Evolutionary conservation across 2,888 invertebrate genomes (phyloP).

Genomic region (Hemithea aestivaria): DNA sequence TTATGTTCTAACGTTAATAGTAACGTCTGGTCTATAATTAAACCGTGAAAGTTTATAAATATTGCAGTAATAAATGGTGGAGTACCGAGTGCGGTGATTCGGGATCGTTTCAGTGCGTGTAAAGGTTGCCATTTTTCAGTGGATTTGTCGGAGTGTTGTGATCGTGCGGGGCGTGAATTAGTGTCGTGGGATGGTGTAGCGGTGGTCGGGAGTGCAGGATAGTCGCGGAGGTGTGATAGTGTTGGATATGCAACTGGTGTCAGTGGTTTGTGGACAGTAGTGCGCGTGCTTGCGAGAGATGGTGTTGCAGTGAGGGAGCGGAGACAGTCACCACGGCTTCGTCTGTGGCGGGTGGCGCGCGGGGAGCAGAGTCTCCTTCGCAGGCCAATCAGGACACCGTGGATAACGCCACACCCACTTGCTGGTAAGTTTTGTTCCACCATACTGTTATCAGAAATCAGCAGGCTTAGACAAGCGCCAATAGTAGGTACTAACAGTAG

Average conservation of each 20-base stretch:
- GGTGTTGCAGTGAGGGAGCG: conserved; percentile 77
- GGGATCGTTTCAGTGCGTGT: conserved; percentile 52
- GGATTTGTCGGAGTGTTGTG: conserved; percentile 62
- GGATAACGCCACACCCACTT: conserved; percentile 74
- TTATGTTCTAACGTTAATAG: conserved; percentile 78
- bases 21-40: conserved; percentile 78
- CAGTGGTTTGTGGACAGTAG: conserved; percentile 78
- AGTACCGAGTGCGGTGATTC: conserved; percentile 53
- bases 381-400: conserved; percentile 76
- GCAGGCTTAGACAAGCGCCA: not conserved
- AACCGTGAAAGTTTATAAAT: conserved; percentile 78
- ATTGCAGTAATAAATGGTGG: conserved; percentile 72
- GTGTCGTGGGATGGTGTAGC: conserved; percentile 34
- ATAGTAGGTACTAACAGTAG: no score
- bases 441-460: not conserved
- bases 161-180: conserved; percentile 67
- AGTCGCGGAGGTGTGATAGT: conserved; percentile 38
- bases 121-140: conserved; percentile 78
- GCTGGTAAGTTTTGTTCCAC: conserved; percentile 66
- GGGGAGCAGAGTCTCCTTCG: conserved; percentile 79
- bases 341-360: conserved; percentile 75
- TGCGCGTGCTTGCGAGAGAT: conserved; percentile 75
- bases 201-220: conserved; percentile 17
- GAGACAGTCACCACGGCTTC: conserved; percentile 73
- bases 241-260: conserved; percentile 72